Evolutionary conservation across 2,888 invertebrate genomes (phyloP), one percentile per base, ranked within the genome.

Genomic region (Leptura quadrifasciata): DNA sequence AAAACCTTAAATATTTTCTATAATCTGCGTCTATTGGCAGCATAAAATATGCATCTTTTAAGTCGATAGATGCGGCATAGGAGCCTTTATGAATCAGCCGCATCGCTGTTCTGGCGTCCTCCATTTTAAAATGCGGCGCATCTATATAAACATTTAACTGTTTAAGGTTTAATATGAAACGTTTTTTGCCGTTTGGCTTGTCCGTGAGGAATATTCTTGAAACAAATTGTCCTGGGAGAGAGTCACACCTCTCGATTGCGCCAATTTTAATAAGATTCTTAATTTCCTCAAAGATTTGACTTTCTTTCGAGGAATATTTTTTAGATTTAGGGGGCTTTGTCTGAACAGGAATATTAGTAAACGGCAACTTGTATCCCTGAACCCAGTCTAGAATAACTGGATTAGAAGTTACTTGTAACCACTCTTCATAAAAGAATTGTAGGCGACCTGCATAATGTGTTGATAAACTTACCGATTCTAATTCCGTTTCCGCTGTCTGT

Each of bases 111-210:
- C 35, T 39, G 35, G 35, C 35, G 35, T 39, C 35, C 35, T 39
- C 35, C 35, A 39, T 39, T 39, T 39, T 39, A 39, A 39, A 39
- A 39, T 39, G 35, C 35, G 35, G 35, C 1, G 10, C 10, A 9
- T 39, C 31, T 31, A 39, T 10, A 15, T 17, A 70, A 60, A 57
- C 31, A n/a, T n/a, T n/a, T n/a, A n/a, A n/a, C n/a, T n/a, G n/a
- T n/a, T n/a, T n/a, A n/a, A n/a, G n/a, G n/a, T n/a, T n/a, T n/a
- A n/a, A n/a, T n/a, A n/a, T n/a, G n/a, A n/a, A n/a, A n/a, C n/a
- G n/a, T n/a, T n/a, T n/a, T n/a, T n/a, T n/a, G n/a, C n/a, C n/a
- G n/a, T n/a, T n/a, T n/a, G n/a, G n/a, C n/a, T n/a, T n/a, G n/a
- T n/a, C n/a, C n/a, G n/a, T n/a, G n/a, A n/a, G n/a, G n/a, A n/a